These are phyloP conservation scores for Leptinotarsa texana DNA, from an alignment of 1,140 invertebrate genomes.

Conservation along the genomic window DNA sequence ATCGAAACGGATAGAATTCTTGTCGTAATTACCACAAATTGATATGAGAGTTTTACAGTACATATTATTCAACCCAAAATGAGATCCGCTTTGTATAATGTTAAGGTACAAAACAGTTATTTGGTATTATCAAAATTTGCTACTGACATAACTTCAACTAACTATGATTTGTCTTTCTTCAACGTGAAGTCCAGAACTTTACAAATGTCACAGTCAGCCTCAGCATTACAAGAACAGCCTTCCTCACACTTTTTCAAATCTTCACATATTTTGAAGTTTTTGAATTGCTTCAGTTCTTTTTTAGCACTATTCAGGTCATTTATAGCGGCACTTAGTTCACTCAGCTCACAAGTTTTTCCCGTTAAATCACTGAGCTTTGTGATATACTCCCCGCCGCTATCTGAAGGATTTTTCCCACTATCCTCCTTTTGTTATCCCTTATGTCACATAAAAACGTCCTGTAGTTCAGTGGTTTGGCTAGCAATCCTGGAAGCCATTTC, in stretches of 20 bases:
- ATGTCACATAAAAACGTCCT: constrained; percentile 70
- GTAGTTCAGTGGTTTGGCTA: constrained; percentile 49
- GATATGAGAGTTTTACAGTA: not conserved
- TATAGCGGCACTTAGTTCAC: constrained; percentile 21
- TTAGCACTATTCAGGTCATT: constrained; percentile 44
- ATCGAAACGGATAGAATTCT: not conserved
- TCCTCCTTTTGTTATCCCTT: constrained; percentile 50
- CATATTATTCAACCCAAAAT: too few relatives aligned
- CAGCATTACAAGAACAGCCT: constrained; percentile 52
- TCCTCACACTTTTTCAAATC: constrained; percentile 54
- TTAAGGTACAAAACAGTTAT: too few relatives aligned
- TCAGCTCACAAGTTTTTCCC: constrained; percentile 18
- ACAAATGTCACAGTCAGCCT: constrained; percentile 54
- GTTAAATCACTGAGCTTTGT: constrained; percentile 32
- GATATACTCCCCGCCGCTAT: constrained; percentile 27
- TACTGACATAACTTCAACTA: not conserved
- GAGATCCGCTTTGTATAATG: too few relatives aligned
- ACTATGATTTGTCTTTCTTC: constrained; percentile 53
- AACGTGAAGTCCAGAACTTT: constrained; percentile 54
- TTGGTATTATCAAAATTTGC: too few relatives aligned
- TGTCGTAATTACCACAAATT: not conserved
- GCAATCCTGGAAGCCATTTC: constrained; percentile 58
- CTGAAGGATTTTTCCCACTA: not conserved
- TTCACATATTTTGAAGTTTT: constrained; percentile 53
- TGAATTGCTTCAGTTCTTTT: constrained; percentile 50